phyloP scores from a whole-genome alignment of 2,888 invertebrate species.

The Cheilosia urbana region DNA sequence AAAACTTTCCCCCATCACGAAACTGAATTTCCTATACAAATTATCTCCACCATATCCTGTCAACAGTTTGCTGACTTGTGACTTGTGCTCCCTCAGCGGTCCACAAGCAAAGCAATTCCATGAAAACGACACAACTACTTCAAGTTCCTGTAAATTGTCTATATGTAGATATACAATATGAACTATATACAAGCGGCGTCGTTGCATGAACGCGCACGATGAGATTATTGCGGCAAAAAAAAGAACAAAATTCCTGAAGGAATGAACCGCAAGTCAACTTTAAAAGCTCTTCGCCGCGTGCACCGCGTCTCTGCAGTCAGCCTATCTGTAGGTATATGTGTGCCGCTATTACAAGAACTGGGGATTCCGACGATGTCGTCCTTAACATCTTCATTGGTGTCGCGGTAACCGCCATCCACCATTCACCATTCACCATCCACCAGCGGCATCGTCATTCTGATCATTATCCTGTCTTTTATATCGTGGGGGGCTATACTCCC shows the following conservation, averaged over 20 bases:
- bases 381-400: slow-evolving; percentile 57
- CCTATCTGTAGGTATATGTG: slow-evolving; percentile 20
- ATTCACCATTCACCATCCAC: slow-evolving; percentile 1
- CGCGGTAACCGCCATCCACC: slow-evolving; percentile 16
- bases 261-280: slow-evolving; percentile 60
- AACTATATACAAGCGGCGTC: slow-evolving; percentile 16
- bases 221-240: slow-evolving; percentile 25
- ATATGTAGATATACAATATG: neutral
- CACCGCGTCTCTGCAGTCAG: slow-evolving; percentile 18
- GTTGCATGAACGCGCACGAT: slow-evolving; percentile 12
- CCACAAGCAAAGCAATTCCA: slow-evolving; percentile 6
- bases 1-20: slow-evolving; percentile 18
- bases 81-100: slow-evolving; percentile 11
- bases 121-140: slow-evolving; percentile 18
- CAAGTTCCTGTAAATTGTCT: slow-evolving; percentile 25
- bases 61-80: slow-evolving; percentile 19
- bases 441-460: slow-evolving; percentile 30
- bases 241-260: slow-evolving; percentile 39
- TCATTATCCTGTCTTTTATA: slow-evolving; percentile 51
- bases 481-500: neutral
- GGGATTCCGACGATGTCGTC: slow-evolving; percentile 28
- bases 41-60: slow-evolving; percentile 43
- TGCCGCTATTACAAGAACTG: slow-evolving; percentile 37
- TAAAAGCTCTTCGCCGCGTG: slow-evolving; percentile 9
- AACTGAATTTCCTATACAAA: slow-evolving; percentile 35